Conservation (phyloP, 2,888 invertebrate species). For the Abscondita cerata region DNA sequence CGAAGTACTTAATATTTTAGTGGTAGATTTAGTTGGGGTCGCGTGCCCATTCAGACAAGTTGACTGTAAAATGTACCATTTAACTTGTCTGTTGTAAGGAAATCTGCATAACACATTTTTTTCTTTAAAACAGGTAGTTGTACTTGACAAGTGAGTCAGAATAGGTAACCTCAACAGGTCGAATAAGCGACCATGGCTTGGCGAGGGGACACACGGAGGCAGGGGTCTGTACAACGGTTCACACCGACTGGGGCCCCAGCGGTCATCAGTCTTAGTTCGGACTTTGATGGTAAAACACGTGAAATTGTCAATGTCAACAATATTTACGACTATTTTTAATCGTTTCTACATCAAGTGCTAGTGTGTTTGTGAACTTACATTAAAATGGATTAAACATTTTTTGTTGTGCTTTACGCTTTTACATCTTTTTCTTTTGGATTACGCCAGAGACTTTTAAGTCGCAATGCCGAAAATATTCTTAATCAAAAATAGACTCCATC, state of each 20-base stretch:
- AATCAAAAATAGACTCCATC: constrained; percentile 88
- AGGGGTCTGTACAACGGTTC: constrained; percentile 55
- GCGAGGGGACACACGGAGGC: constrained; percentile 44
- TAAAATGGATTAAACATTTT: constrained; percentile 30
- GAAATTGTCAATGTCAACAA: constrained; percentile 32
- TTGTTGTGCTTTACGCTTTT: no score
- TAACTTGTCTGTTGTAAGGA: constrained; percentile 16
- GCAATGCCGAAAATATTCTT: constrained; percentile 93
- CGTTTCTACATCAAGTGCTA: constrained; percentile 13
- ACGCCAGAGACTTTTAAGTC: constrained; percentile 9
- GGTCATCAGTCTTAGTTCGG: constrained; percentile 60
- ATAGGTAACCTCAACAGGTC: constrained; percentile 56
- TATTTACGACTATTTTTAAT: constrained; percentile 19
- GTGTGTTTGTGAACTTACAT: constrained; percentile 12
- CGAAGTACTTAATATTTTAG: no score
- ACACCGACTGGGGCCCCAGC: constrained; percentile 51
- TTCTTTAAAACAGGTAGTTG: constrained; percentile 39
- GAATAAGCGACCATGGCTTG: constrained; percentile 44
- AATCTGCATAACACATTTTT: constrained; percentile 23
- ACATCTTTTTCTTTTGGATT: constrained; percentile 29
- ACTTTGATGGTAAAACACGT: constrained; percentile 50
- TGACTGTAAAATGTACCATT: no score
- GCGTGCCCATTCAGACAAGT: no score
- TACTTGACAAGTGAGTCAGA: constrained; percentile 53
- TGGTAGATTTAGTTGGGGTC: no score